A percentile compares a stretch with the other conserved stretches of the same genome.
Conservation (phyloP, 1,140 invertebrate genomes). For the Acyrthosiphon pisum region DNA sequence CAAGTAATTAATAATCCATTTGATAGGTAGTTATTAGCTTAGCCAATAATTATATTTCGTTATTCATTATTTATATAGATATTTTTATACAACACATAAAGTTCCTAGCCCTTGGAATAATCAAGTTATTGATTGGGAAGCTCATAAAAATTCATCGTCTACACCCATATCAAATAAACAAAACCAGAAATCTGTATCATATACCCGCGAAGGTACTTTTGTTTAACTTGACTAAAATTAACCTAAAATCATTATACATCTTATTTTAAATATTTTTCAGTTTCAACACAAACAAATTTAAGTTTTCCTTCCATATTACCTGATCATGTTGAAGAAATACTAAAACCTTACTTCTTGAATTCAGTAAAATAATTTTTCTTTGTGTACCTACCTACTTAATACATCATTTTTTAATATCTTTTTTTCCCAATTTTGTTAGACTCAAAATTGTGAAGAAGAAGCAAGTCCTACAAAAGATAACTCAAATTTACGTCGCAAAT, state of each 20-base stretch:
- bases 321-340: conserved; percentile 58
- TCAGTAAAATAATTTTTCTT: conserved; percentile 18
- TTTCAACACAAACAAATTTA: conserved; percentile 57
- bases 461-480: conserved; percentile 43
- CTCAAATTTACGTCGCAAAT: conserved; percentile 40
- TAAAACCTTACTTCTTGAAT: conserved; percentile 58
- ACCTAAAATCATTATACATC: not conserved
- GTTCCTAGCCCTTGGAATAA: conserved; percentile 54
- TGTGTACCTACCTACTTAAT: not conserved
- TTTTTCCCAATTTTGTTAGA: not conserved
- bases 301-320: conserved; percentile 58
- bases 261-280: conserved; percentile 38
- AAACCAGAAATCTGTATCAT: not conserved
- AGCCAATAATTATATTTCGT: not conserved
- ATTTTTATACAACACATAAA: conserved; percentile 47
- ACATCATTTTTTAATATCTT: not conserved
- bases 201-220: conserved; percentile 1
- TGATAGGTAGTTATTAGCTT: not conserved
- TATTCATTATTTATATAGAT: conserved; percentile 16
- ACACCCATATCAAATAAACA: not conserved
- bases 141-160: conserved; percentile 32
- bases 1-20: conserved; percentile 41
- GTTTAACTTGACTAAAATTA: not conserved
- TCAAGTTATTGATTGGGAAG: conserved; percentile 33
- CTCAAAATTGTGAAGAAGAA: conserved; percentile 16